Conservation (phyloP, 2,113 vertebrate genomes). For the Melanerpes formicivorus region DNA sequence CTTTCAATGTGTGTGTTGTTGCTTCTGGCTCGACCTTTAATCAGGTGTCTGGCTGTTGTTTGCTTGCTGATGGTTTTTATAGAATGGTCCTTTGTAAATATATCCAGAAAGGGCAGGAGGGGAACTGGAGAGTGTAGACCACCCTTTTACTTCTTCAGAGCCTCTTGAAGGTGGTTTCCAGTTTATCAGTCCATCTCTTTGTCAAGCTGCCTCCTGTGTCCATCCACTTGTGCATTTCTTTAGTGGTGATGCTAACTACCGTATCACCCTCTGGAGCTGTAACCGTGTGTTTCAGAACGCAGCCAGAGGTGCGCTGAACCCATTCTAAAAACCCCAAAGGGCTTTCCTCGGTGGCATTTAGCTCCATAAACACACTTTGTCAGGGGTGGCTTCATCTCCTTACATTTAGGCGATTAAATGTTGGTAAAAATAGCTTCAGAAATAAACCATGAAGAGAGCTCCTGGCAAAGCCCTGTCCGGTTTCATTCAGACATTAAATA, state of each 20-base stretch:
- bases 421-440: slow-evolving; percentile 75
- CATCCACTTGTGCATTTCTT: slow-evolving; percentile 46
- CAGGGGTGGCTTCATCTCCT: slow-evolving; percentile 74
- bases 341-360: slow-evolving; percentile 74
- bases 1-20: slow-evolving; percentile 50
- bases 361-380: slow-evolving; percentile 75
- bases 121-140: slow-evolving; percentile 30
- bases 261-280: slow-evolving; percentile 49
- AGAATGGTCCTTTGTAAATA: slow-evolving; percentile 52
- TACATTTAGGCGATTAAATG: slow-evolving; percentile 74
- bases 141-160: slow-evolving; percentile 49
- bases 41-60: slow-evolving; percentile 41
- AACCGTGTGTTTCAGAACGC: slow-evolving; percentile 48
- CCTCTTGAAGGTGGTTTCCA: slow-evolving; percentile 33
- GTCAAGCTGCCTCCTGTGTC: slow-evolving; percentile 63
- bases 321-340: slow-evolving; percentile 63
- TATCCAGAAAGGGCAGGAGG: slow-evolving; percentile 42
- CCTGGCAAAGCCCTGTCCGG: slow-evolving; percentile 72
- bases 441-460: slow-evolving; percentile 73
- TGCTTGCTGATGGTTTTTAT: slow-evolving; percentile 44
- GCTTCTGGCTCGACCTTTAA: slow-evolving; percentile 41
- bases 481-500: slow-evolving; percentile 82
- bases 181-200: slow-evolving; percentile 28
- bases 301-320: slow-evolving; percentile 45
- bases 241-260: slow-evolving; percentile 46